Conservation (phyloP, 2,888 invertebrate genomes). For the Adela reaumurella region DNA sequence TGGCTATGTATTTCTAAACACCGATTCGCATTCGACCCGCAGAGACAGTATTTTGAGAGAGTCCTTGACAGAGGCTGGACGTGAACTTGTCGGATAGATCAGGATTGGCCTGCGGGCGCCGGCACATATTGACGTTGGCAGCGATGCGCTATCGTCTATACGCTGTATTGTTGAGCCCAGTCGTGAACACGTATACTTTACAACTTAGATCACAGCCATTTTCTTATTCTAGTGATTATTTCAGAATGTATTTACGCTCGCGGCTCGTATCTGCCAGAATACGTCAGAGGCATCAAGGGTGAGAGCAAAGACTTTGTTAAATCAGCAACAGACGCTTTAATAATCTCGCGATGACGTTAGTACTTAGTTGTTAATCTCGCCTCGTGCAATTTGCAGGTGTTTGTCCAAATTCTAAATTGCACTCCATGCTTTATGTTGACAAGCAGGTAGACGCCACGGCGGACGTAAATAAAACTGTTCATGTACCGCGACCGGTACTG, state of each 20-base stretch:
- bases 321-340: too few relatives aligned
- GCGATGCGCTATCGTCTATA: too few relatives aligned
- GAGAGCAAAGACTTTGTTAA: neutral
- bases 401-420: too few relatives aligned
- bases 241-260: neutral
- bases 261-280: neutral
- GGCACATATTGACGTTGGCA: neutral
- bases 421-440: too few relatives aligned
- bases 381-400: too few relatives aligned
- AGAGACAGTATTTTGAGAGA: neutral
- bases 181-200: neutral
- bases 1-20: neutral
- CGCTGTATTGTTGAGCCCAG: neutral
- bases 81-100: neutral
- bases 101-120: neutral
- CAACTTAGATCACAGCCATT: neutral
- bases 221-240: neutral
- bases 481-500: too few relatives aligned
- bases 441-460: too few relatives aligned
- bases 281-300: neutral
- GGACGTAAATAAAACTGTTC: too few relatives aligned
- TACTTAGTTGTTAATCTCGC: too few relatives aligned
- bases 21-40: neutral
- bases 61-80: neutral
- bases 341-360: too few relatives aligned